Evolutionary conservation across 2,797 vertebrate genomes (phyloP), one percentile per base, ranked within the genome.

Genomic region (Lagodon rhomboides): DNA sequence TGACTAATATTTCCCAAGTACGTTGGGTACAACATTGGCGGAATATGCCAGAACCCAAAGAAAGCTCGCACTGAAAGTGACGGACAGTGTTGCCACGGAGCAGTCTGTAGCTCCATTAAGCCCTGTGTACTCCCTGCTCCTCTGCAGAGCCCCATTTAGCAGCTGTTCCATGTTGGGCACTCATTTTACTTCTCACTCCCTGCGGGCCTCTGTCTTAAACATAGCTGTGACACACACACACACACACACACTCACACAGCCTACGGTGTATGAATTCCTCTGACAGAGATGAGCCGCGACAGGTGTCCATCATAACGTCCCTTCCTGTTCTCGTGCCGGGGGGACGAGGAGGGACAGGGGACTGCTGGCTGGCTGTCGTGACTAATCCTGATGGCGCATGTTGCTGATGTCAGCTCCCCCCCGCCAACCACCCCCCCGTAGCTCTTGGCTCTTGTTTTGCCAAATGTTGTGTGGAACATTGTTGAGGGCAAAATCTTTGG

Each of bases 291-390:
- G 68, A 85, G 83, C 78, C 68, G 70, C 27, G 90, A 90, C 92
- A 93, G 88, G 84, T 93, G 90, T 89, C 92, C 85, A 86, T 93
- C 92, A 90, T 46, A 66, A 74, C 12, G 17, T 79, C 68, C 58
- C 59, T 58, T 79, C 77, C 66, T 83, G 82, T 77, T 65, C 66
- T 72, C 20, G 65, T 30, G 70, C 76, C 9, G 6, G 67, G 69
- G 83, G 74, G 65, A 64, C 38, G 3, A 16, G 67, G 43, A 50
- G 71, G 41, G 84, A 84, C 81, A 27, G 56, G 44, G 56, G 68
- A 63, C 73, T 53, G 65, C 87, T 83, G 87, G 77, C 69, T 83
- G n/a, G 23, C 83, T 82, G 85, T 85, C 72, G 20, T 62, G 74
- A 84, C 77, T 70, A 67, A 91, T 91, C 81, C 79, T 77, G 68